Conservation (phyloP, 2,113 vertebrate species). For the Neomonachus schauinslandi region DNA sequence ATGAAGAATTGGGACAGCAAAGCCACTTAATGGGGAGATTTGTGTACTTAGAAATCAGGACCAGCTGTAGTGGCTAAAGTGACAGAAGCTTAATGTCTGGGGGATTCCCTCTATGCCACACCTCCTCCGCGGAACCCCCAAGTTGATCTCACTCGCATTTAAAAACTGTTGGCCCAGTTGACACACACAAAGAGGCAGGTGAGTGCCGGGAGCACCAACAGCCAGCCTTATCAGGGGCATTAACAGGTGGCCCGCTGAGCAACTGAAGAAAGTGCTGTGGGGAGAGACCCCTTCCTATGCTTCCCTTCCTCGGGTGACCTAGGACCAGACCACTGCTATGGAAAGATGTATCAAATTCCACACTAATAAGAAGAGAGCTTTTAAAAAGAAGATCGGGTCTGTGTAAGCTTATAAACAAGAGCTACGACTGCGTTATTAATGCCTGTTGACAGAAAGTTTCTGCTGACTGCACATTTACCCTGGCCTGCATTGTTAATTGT, state of each 20-base stretch:
- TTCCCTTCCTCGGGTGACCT: background rate
- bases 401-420: constrained; percentile 22
- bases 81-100: constrained; percentile 49
- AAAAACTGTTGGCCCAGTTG: background rate
- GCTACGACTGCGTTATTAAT: background rate
- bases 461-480: constrained; percentile 3
- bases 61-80: constrained; percentile 47
- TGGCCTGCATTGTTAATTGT: constrained; percentile 33
- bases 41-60: constrained; percentile 61
- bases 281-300: background rate
- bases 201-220: background rate
- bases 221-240: background rate
- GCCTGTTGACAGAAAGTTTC: background rate
- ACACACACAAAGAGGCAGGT: background rate
- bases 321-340: background rate
- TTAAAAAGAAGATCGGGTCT: background rate
- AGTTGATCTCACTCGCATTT: constrained; percentile 25
- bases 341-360: constrained; percentile 27
- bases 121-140: background rate
- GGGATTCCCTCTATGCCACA: constrained; percentile 15
- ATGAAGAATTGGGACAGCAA: constrained; percentile 58
- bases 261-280: background rate
- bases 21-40: constrained; percentile 68
- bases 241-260: background rate
- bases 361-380: background rate